These are phyloP conservation scores for Phalangium opilio DNA, from an alignment of 2,888 invertebrate species.

Conservation along the genomic window DNA sequence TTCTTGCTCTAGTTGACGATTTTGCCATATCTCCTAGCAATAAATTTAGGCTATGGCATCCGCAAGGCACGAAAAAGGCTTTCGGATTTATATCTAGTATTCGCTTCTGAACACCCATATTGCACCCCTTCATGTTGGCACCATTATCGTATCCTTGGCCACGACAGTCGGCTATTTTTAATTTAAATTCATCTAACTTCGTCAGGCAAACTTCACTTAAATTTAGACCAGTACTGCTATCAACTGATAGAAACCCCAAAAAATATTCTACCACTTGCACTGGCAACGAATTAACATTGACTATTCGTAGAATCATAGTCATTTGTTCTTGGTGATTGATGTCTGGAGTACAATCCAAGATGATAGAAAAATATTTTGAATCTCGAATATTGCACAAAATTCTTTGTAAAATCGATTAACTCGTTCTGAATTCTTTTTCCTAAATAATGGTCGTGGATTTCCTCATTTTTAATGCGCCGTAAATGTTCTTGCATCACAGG, in stretches of 20 bases:
- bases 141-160: too few species aligned
- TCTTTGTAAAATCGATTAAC: background rate
- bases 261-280: background rate
- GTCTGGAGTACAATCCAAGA: slow-evolving; percentile 22
- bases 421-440: slow-evolving; percentile 1
- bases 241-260: background rate
- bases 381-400: background rate
- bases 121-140: background rate
- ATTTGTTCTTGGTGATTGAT: slow-evolving; percentile 25
- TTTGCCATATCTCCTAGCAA: background rate
- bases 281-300: background rate
- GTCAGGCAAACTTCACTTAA: background rate
- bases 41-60: background rate
- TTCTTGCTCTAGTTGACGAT: background rate
- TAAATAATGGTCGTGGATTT: slow-evolving; percentile 11
- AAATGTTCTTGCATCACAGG: slow-evolving; percentile 8
- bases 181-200: background rate
- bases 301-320: slow-evolving; percentile 22
- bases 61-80: background rate
- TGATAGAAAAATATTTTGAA: too few species aligned
- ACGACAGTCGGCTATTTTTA: too few species aligned
- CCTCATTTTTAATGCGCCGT: slow-evolving; percentile 4
- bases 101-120: background rate
- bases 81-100: background rate
- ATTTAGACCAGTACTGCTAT: background rate